A percentile compares a stretch with the other conserved stretches of the same genome.
Conservation (phyloP, 2,113 vertebrate species). For the Dascyllus trimaculatus region DNA sequence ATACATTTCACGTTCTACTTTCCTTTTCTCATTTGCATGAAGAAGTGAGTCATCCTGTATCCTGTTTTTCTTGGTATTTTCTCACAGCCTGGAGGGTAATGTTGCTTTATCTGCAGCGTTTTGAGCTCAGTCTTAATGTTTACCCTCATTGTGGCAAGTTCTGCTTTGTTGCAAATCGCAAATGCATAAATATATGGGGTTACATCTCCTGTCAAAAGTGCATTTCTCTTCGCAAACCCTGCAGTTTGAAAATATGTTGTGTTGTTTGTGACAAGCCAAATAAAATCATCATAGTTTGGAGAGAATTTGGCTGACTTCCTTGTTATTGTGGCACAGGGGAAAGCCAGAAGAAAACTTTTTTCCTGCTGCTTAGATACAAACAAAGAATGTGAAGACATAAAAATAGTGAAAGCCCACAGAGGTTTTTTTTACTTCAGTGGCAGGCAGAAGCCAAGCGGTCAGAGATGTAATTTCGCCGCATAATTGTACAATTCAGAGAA, state of each 20-base stretch:
- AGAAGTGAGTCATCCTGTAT: slow-evolving; percentile 19
- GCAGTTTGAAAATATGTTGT: slow-evolving; percentile 53
- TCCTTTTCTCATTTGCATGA: slow-evolving; percentile 27
- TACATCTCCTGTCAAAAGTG: slow-evolving; percentile 60
- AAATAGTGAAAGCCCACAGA: slow-evolving; percentile 26
- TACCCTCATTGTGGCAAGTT: slow-evolving; percentile 63
- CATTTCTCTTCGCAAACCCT: slow-evolving; percentile 7
- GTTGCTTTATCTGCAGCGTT: slow-evolving; percentile 51
- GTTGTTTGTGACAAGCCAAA: slow-evolving; percentile 66
- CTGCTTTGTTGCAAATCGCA: slow-evolving; percentile 65
- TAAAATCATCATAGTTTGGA: slow-evolving; percentile 53
- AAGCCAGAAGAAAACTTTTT: background rate
- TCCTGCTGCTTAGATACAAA: slow-evolving; percentile 31
- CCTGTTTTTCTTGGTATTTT: slow-evolving; percentile 26
- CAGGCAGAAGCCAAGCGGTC: slow-evolving; percentile 20
- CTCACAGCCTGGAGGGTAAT: slow-evolving; percentile 27
- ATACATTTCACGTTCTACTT: background rate
- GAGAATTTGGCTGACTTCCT: slow-evolving; percentile 41
- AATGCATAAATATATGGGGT: slow-evolving; percentile 58
- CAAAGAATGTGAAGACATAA: slow-evolving; percentile 17
- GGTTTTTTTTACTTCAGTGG: slow-evolving; percentile 50
- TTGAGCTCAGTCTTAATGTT: slow-evolving; percentile 61
- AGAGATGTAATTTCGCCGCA: slow-evolving; percentile 61
- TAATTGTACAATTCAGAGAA: slow-evolving; percentile 41
- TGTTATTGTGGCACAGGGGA: slow-evolving; percentile 27